Evolutionary conservation across 2,797 vertebrate species (phyloP), one percentile per base, ranked within the genome.

Genomic region (Synaphobranchus kaupii): DNA sequence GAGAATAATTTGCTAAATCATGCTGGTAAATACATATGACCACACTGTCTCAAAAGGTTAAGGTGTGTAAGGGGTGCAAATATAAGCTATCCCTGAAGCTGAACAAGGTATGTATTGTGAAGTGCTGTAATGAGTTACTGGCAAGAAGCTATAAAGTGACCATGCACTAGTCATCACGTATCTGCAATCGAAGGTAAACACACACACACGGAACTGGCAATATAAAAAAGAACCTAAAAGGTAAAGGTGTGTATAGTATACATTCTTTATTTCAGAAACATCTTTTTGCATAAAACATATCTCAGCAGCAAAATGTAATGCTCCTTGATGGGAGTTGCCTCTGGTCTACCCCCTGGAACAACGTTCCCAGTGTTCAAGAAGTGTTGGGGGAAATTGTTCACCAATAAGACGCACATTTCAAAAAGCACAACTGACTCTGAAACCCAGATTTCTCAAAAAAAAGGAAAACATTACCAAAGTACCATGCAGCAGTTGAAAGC

Each of bases 261-360:
- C 92, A 92, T 93, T 95, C 93, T 96, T 96, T 96, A 95, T 95
- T 95, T 84, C 91, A 90, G 86, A 93, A 93, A 92, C 88, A 89
- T 88, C 63, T 63, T 80, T 22, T 90, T 88, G 87, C 88, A 89
- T 89, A 92, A 90, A 93, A 92, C 31, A 15, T 88, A 39, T 92
- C 90, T 89, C 92, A 92, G 92, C 94, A 93, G 92, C 91, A 92
- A 90, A 88, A 90, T 91, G 91, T 90, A 90, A 90, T 66, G n/a
- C 15, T 44, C 78, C 90, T 87, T 89, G 91, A 83, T 7, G 87
- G 86, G 92, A 91, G 86, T 89, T 86, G 78, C 63, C 89, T 89
- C 84, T 86, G n/a, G 25, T 86, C 84, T 86, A 91, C 63, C 89
- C 44, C 80, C n/a, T 28, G 52, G 86, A 78, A 34, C 39, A 47